Base-by-base conservation (phyloP, 1,140 invertebrate genomes). In the Bombus vancouverensis region DNA sequence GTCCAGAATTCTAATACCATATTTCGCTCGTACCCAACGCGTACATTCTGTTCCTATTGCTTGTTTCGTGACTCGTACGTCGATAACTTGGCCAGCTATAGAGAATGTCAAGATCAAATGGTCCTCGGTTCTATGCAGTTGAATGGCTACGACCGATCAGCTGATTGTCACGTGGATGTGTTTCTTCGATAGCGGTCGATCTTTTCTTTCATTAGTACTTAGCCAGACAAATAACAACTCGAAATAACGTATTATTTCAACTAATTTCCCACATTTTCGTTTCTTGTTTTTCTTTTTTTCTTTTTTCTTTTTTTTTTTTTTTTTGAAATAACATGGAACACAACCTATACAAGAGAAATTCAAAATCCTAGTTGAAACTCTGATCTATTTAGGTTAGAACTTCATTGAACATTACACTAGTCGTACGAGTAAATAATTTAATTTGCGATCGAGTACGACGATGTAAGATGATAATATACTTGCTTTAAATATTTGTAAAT, bases 1-100 rank as follows among this genome's bases (percentile, higher is more conserved):
- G 72, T 89, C 62, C 18, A 18, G 37, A 79, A 59, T 78, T 72
- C 59, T 79, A 84, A 72, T 42, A 34, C 44, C 73, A 42, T 75
- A 62, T 74, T 81, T 81, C 28, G 28, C 79, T 72, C 22, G 1
- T 37, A 34, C 18, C 39, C 25, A 59, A 57, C 44, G 47, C 68
- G 62, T 53, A 53, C 47, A 53, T 53, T 22, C 18, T 22, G 47
- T 22, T 53, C 18, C 47, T 3, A 18, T 5, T 1, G 6, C 18
- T 25, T 13, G 10, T 59, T n/a, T 62, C 28, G 59, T 3, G 28
- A 12, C 57, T 12, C 57, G 57, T 28, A 10, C 59, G 59, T 57
- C 57, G n/a, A 68, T n/a, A 42, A 78, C 42, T 78, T 22, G 25
- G 28, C 66, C 18, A 5, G 42, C 8, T 28, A 59, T 25, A 59